Conservation (phyloP, 2,888 invertebrate genomes). For the Noctua comes region DNA sequence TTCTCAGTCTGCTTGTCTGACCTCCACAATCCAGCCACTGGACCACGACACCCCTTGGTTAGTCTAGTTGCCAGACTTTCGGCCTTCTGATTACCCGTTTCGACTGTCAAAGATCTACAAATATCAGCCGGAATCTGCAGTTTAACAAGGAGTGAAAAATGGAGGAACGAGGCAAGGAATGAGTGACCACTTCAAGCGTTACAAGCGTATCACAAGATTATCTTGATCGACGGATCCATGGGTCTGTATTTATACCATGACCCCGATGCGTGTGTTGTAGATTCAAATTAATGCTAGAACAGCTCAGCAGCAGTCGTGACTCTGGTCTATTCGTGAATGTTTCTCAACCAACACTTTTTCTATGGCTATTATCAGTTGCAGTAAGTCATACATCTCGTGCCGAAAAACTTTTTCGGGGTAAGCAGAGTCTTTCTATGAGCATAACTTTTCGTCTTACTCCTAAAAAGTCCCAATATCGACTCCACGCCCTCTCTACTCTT, state of each 20-base stretch:
- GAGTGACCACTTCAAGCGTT: no score
- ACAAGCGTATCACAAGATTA: no score
- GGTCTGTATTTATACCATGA: no score
- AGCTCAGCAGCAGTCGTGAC: no score
- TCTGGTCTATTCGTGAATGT: no score
- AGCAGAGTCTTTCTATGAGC: no score
- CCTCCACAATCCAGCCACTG: not conserved
- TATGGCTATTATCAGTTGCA: no score
- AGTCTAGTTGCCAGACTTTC: not conserved
- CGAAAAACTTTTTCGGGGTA: no score
- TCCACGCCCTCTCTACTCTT: conserved; percentile 64
- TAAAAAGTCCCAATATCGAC: conserved; percentile 31
- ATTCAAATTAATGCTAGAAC: not conserved
- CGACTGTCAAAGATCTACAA: not conserved
- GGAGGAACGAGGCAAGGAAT: not conserved
- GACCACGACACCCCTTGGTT: not conserved
- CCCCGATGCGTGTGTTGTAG: not conserved
- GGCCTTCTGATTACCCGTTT: not conserved
- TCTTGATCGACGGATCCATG: no score
- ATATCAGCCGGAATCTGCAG: not conserved
- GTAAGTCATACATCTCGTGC: no score
- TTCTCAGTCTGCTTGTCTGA: not conserved
- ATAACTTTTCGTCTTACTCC: not conserved
- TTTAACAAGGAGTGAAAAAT: not conserved
- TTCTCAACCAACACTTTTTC: no score